Evolutionary conservation across 2,113 vertebrate species (phyloP).

Genomic region (Pluvialis apricaria): DNA sequence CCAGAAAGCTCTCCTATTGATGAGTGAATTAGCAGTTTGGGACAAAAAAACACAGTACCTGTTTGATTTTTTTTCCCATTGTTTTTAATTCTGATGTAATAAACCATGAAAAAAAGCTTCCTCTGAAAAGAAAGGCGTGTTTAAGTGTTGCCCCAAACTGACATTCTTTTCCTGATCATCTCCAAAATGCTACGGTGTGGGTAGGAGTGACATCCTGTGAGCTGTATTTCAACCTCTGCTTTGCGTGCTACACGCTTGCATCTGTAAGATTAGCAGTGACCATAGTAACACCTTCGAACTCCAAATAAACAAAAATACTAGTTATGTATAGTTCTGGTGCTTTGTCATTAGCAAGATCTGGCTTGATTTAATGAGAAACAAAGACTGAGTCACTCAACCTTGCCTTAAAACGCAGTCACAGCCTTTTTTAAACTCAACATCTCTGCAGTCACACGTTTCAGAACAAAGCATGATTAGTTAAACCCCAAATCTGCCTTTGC

Average conservation of each 20-base stretch:
- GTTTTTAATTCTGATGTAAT: neutral
- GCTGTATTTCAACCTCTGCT: neutral
- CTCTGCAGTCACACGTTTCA: rapidly evolving
- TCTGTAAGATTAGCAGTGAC: neutral
- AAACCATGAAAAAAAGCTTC: neutral
- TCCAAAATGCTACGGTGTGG: neutral
- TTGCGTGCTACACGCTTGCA: neutral
- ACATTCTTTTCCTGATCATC: neutral
- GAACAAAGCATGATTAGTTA: rapidly evolving
- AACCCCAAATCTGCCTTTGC: neutral
- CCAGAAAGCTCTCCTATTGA: neutral
- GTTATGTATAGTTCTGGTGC: neutral
- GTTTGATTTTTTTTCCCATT: neutral
- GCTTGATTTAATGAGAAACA: neutral
- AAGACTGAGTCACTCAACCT: neutral
- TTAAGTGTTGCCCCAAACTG: neutral
- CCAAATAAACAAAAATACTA: neutral
- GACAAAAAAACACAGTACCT: neutral
- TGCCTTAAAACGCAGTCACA: neutral
- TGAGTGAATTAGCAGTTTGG: neutral
- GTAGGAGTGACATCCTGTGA: neutral
- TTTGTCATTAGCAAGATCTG: neutral
- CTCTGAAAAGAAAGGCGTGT: neutral
- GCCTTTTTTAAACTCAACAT: neutral
- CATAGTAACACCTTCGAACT: neutral